Evolutionary conservation across 2,113 vertebrate species (phyloP).

Genomic region (Festucalex cinctus): DNA sequence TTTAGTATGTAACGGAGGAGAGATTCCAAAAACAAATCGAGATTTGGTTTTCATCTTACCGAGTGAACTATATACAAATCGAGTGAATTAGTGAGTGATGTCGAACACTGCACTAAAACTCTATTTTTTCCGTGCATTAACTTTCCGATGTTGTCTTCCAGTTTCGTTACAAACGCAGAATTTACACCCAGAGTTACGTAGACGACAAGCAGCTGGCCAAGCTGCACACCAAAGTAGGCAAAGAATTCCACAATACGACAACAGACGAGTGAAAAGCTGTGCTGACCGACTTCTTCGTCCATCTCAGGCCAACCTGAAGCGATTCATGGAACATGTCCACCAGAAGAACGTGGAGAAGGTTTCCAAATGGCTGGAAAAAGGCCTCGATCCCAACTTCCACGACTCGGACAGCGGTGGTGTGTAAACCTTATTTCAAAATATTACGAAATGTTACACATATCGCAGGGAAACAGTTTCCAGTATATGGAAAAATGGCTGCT

Average conservation of each 20-base stretch:
- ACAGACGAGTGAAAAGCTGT: too few relatives aligned
- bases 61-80: too few relatives aligned
- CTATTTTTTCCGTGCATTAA: not conserved
- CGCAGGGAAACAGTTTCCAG: too few relatives aligned
- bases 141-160: conserved; percentile 38
- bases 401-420: conserved; percentile 74
- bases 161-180: conserved; percentile 95
- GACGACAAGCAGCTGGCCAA: conserved; percentile 97
- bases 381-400: conserved; percentile 77
- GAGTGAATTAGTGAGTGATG: not conserved
- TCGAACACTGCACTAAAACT: not conserved
- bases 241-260: not conserved
- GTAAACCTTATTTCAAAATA: not conserved
- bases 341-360: conserved; percentile 75
- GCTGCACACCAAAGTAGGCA: conserved; percentile 89
- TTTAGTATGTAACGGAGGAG: too few relatives aligned
- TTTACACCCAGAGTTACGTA: conserved; percentile 90
- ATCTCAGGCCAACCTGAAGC: conserved; percentile 75
- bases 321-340: conserved; percentile 75
- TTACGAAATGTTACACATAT: too few relatives aligned
- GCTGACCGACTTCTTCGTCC: not conserved
- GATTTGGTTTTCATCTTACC: too few relatives aligned
- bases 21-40: too few relatives aligned
- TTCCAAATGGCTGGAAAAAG: conserved; percentile 75
- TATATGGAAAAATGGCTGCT: too few relatives aligned